Base-by-base conservation (phyloP, 2,113 vertebrate genomes). In the Nesoenas mayeri region DNA sequence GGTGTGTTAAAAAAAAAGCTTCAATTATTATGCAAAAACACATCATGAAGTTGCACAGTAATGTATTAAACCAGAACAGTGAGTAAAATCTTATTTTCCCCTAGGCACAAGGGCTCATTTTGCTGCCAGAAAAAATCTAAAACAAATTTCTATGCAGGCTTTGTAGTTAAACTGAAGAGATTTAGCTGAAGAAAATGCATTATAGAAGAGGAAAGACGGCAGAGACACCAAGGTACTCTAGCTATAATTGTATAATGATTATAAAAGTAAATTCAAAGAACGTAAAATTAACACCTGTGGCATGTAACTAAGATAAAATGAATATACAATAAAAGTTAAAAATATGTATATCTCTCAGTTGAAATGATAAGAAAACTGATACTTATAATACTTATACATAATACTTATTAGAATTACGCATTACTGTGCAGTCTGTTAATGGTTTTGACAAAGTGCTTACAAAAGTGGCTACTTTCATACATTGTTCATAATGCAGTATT, bases 81-180 rank as follows among this genome's bases (percentile, higher is more conserved):
- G 73, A 96, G 92, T 94, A 95, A 94, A 93, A 91, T 95, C 79
- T 84, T 96, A 95, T 92, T 93, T 88, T 93, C 64, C 95, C 96
- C 64, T 42, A 96, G 96, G 93, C 89, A 93, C 65, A 90, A 85
- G 78, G 40, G 73, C 71, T 97, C 85, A 92, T 91, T 97, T 92
- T 92, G 47, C 93, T 96, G 93, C 91, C 93, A 96, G 88, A 96
- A 96, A 97, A 93, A 93, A 96, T 95, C 84, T 89, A 85, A 97
- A 97, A 58, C 83, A 94, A 96, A 96, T 93, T 97, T 97, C 89
- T 91, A 78, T 4, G 22, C 80, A 87, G 60, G 69, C 91, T 97
- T 96, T 97, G 95, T 97, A 97, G 96, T 93, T 86, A 95, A 95
- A 96, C 82, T 51, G 61, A 96, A 95, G 96, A 95, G 71, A 80